Evolutionary conservation across 2,888 invertebrate genomes (phyloP).

Genomic region (Cheilosia variabilis): DNA sequence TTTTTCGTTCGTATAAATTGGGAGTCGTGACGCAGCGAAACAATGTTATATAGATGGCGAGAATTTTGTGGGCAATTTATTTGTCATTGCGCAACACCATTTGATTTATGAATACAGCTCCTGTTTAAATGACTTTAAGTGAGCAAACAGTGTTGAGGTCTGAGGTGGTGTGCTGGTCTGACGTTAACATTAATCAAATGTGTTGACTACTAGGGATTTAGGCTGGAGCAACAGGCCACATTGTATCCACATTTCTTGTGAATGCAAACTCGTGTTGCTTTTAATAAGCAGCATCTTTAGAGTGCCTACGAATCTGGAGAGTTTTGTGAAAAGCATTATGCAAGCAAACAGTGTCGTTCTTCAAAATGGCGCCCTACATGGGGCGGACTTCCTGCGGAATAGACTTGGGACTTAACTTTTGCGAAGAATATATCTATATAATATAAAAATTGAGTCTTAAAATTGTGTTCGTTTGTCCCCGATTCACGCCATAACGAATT

Average conservation of each 20-base stretch:
- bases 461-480: too few species aligned
- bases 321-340: neutral
- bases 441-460: too few species aligned
- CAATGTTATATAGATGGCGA: slow-evolving; percentile 1
- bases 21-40: slow-evolving; percentile 59
- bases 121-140: slow-evolving; percentile 55
- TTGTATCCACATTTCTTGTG: neutral
- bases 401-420: too few species aligned
- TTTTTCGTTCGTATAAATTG: slow-evolving; percentile 61
- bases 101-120: slow-evolving; percentile 66
- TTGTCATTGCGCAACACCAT: slow-evolving; percentile 13
- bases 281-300: neutral
- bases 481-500: too few species aligned
- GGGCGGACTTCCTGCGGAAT: neutral
- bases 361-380: neutral
- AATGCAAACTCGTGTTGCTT: too few species aligned
- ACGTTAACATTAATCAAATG: slow-evolving; percentile 53
- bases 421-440: too few species aligned
- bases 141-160: slow-evolving; percentile 40
- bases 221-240: neutral
- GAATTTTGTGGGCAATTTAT: slow-evolving; percentile 36
- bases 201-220: neutral
- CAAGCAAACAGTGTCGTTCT: too few species aligned
- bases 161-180: slow-evolving; percentile 40
- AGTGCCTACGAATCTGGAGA: too few species aligned